Evolutionary conservation across 2,888 invertebrate genomes (phyloP).

Genomic region (Lagria hirta): DNA sequence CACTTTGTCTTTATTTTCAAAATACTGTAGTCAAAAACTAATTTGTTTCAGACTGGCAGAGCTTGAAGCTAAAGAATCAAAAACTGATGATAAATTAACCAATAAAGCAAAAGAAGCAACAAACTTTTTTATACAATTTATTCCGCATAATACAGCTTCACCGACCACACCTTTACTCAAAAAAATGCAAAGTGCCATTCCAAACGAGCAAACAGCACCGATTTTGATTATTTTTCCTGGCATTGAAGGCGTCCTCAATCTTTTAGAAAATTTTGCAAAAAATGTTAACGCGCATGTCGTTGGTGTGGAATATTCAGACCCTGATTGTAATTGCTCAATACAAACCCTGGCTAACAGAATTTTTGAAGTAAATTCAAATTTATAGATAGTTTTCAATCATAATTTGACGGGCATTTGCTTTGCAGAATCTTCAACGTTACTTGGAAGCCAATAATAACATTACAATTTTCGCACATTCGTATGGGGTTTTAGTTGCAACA

Average conservation of each 20-base stretch:
- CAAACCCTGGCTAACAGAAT: constrained; percentile 58
- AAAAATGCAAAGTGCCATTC: constrained; percentile 20
- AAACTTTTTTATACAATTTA: constrained; percentile 30
- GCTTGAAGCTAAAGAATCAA: constrained; percentile 57
- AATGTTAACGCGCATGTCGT: constrained; percentile 58
- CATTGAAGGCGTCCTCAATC: constrained; percentile 64
- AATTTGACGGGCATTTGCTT: constrained; percentile 17
- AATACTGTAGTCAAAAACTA: not conserved
- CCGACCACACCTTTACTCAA: too few species aligned
- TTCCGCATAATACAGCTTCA: constrained; percentile 5
- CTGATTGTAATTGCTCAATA: constrained; percentile 53
- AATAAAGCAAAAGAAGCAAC: constrained; percentile 62
- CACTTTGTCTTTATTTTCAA: not conserved
- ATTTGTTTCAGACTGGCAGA: constrained; percentile 54
- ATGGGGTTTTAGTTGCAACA: constrained; percentile 75
- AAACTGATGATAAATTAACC: constrained; percentile 60
- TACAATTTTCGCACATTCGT: constrained; percentile 84
- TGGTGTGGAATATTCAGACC: constrained; percentile 59
- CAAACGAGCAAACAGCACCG: constrained; percentile 31
- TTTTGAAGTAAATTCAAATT: constrained; percentile 54
- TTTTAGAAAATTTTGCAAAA: constrained; percentile 57
- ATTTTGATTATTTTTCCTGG: constrained; percentile 67
- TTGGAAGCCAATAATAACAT: constrained; percentile 60
- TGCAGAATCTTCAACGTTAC: constrained; percentile 55
- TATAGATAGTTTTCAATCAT: constrained; percentile 4